Conservation (phyloP, 2,888 invertebrate species). For the Hedya salicella region DNA sequence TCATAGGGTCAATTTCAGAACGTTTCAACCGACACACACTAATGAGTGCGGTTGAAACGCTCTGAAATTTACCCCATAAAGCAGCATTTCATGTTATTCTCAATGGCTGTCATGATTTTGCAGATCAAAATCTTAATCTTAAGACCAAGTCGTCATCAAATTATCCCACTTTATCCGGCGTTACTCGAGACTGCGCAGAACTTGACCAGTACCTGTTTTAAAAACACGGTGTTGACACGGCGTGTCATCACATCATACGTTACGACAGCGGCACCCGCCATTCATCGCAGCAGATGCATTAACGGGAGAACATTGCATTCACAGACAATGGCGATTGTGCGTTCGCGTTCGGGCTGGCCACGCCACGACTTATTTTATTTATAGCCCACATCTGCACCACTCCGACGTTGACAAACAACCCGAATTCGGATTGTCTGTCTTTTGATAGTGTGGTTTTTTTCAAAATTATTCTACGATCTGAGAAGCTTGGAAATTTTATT, state of each 20-base stretch:
- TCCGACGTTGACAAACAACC: conserved; percentile 77
- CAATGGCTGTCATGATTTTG: too few species aligned
- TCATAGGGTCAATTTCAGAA: too few species aligned
- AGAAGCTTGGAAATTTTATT: too few species aligned
- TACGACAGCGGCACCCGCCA: conserved; percentile 55
- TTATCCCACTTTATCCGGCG: too few species aligned
- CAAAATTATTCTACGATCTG: too few species aligned
- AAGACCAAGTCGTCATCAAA: too few species aligned
- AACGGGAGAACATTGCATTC: conserved; percentile 58
- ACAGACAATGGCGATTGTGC: conserved; percentile 64
- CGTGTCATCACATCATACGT: conserved; percentile 48
- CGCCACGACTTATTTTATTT: conserved; percentile 68
- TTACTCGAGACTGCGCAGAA: conserved; percentile 37
- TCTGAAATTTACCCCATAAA: too few species aligned
- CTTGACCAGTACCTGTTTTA: conserved; percentile 30
- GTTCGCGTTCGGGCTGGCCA: conserved; percentile 53
- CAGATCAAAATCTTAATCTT: too few species aligned
- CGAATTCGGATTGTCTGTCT: conserved; percentile 42
- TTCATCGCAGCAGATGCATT: conserved; percentile 59
- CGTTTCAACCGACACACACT: too few species aligned
- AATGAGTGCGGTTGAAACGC: too few species aligned
- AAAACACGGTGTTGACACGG: conserved; percentile 28
- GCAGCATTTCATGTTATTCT: too few species aligned
- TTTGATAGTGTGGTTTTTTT: too few species aligned
- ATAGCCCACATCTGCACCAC: conserved; percentile 69